phyloP scores from a whole-genome alignment of 2,113 vertebrate species.

The Boleophthalmus pectinirostris region DNA sequence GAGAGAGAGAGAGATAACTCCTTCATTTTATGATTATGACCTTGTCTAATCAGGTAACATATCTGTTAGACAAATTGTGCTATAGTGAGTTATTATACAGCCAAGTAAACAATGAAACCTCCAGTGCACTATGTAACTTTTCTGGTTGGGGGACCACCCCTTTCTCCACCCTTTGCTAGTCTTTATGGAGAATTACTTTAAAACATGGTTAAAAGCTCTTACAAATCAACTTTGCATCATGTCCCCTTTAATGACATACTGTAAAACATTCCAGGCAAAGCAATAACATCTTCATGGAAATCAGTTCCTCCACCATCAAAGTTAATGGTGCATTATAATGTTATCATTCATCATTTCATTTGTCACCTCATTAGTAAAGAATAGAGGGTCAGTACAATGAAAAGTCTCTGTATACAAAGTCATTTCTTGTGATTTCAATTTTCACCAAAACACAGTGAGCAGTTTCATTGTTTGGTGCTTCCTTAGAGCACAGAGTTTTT shows the following conservation, averaged over 20 bases:
- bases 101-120: too few species aligned
- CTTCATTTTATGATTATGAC: neutral
- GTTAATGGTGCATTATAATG: slow-evolving; percentile 1
- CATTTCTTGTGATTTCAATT: neutral
- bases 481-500: slow-evolving; percentile 66
- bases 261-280: too few species aligned
- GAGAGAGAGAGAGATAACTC: too few species aligned
- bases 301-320: neutral
- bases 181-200: neutral
- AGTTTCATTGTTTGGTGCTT: slow-evolving; percentile 16
- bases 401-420: slow-evolving; percentile 7
- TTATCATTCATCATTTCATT: neutral
- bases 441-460: neutral
- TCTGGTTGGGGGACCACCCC: too few species aligned
- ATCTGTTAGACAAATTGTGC: neutral
- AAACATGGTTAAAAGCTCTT: too few species aligned
- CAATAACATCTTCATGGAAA: neutral
- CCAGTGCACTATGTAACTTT: neutral
- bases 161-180: neutral
- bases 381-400: neutral
- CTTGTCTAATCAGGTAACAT: neutral
- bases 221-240: too few species aligned
- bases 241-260: too few species aligned
- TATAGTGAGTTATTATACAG: neutral
- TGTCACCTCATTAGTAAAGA: neutral